Evolutionary conservation across 2,797 vertebrate species (phyloP).

Genomic region (Linurgus olivaceus): DNA sequence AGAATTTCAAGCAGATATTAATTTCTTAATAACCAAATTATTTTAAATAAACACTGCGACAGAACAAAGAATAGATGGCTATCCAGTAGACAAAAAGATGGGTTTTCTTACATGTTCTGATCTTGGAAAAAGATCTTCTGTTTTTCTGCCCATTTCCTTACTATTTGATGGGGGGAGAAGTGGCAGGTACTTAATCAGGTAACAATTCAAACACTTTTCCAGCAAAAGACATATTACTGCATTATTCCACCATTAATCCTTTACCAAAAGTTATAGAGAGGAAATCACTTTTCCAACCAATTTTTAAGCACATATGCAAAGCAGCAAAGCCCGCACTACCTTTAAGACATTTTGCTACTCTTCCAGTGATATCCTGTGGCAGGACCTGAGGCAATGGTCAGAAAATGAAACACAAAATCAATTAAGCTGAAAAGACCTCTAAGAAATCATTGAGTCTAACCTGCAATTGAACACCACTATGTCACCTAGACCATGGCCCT

Average conservation of each 20-base stretch:
- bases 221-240: neutral
- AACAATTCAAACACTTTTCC: neutral
- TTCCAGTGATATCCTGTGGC: neutral
- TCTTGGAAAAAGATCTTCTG: neutral
- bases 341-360: neutral
- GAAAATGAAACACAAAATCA: neutral
- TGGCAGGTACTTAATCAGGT: neutral
- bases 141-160: neutral
- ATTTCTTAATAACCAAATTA: neutral
- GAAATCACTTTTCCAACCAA: neutral
- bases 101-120: rapidly evolving
- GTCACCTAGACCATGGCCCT: neutral
- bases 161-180: rapidly evolving
- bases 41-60: neutral
- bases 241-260: neutral
- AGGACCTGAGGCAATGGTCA: neutral
- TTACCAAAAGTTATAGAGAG: rapidly evolving
- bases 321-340: neutral
- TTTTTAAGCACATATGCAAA: neutral
- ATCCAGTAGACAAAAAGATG: rapidly evolving
- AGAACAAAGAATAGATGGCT: neutral
- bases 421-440: neutral
- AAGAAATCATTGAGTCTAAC: neutral
- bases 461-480: rapidly evolving
- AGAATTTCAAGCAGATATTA: neutral